Percentiles rank a stretch among this genome's conserved stretches.
These are phyloP conservation scores for Brachionus asplanchnoidis DNA, from an alignment of 1,140 invertebrate species.

Conservation along the genomic window DNA sequence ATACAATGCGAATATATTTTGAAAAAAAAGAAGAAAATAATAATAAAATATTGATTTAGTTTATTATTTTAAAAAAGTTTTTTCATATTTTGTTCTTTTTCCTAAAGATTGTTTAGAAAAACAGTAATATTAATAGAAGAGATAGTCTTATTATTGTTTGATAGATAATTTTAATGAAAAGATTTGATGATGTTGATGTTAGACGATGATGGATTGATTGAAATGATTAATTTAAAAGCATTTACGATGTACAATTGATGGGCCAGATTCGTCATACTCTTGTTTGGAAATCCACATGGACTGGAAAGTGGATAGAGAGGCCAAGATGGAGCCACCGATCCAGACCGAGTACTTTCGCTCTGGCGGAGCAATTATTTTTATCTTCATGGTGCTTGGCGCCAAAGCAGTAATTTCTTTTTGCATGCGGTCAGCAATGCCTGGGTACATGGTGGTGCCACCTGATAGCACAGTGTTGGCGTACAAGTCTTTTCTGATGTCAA, in stretches of 20 bases:
- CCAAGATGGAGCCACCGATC: slow-evolving; percentile 57
- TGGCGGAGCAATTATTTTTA: slow-evolving; percentile 59
- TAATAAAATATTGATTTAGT: neutral
- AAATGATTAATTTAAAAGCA: slow-evolving; percentile 69
- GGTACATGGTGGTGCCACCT: slow-evolving; percentile 53
- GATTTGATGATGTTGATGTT: no score
- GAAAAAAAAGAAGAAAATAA: neutral
- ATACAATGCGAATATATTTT: neutral
- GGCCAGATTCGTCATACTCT: slow-evolving; percentile 88
- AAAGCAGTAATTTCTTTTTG: slow-evolving; percentile 61
- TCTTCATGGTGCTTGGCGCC: slow-evolving; percentile 58
- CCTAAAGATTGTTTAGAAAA: neutral
- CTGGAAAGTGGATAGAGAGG: slow-evolving; percentile 62
- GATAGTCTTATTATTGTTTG: no score
- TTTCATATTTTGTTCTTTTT: neutral
- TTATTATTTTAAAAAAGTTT: neutral
- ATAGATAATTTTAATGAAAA: no score
- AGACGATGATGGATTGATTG: neutral
- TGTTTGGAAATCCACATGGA: slow-evolving; percentile 82
- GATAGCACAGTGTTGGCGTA: slow-evolving; percentile 48
- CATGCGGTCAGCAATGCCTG: slow-evolving; percentile 60
- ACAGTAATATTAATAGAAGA: no score
- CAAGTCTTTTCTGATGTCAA: slow-evolving; percentile 73
- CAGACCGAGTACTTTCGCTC: slow-evolving; percentile 58
- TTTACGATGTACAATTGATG: slow-evolving; percentile 86